Base-by-base conservation (phyloP, 2,797 vertebrate genomes). In the Pogonophryne albipinna region DNA sequence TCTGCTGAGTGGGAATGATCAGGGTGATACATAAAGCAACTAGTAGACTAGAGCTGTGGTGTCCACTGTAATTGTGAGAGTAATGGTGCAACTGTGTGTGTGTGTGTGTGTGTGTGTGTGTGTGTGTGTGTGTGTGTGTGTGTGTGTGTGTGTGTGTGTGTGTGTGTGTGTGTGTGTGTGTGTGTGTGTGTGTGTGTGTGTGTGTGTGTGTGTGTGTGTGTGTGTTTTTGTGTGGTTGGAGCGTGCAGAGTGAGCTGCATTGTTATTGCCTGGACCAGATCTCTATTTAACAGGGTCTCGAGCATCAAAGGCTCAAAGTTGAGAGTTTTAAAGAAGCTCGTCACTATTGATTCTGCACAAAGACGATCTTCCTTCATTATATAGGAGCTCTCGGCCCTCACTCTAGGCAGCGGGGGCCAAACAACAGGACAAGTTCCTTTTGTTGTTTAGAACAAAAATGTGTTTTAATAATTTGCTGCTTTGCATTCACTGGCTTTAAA, bases 271-370 rank as follows among this genome's bases (percentile, higher is more conserved):
- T 66, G 79, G 78, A 88, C 47, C 16, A 78, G 64, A 89, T 86
- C 72, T 66, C 84, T 78, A 77, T 90, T 89, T 92, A 91, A 78
- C 55, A 14, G 75, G 41, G 4, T 93, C 85, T 60, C 13, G 5
- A 53, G 76, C 90, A 91, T 93, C 92, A 93, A 92, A 93, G 88
- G 80, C 89, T 92, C 79, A 85, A 91, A 88, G 88, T 92, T 90
- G 81, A 88, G 89, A 77, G 84, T 90, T 91, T 90, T 92, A 92
- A 93, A 91, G 85, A 56, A 86, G 80, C 87, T 89, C 80, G 80
- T 91, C 89, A 83, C 82, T 91, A 93, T 93, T 92, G 93, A 93
- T 93, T 94, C 80, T 84, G 85, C 79, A 76, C 66, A 27, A 86
- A 80, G 76, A 84, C 67, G 53, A 78, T 84, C 87, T 90, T 91